Evolutionary conservation across 1,140 invertebrate genomes (phyloP), one percentile per base, ranked within the genome.

Genomic region (Dolichoris vasculosae): DNA sequence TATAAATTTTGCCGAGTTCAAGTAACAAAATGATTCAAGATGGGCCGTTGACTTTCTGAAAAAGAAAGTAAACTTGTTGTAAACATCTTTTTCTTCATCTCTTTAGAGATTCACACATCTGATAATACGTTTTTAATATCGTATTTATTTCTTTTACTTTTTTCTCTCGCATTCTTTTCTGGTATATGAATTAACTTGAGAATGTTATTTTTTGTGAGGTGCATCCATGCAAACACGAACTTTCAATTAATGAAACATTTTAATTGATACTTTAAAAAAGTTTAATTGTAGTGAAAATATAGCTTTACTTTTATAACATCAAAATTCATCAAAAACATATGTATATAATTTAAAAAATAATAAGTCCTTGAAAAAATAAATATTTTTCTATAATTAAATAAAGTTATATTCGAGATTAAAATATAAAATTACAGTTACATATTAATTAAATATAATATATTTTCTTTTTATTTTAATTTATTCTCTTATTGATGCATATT

Each of bases 41-140:
- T 35, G 30, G 30, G 43, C 30, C 59, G n/a, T 84, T 78, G 43
- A 78, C 55, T 67, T 77, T 67, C 43, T 51, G 55, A 67, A 78
- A 84, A 84, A 51, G 82, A 84, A 84, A 84, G 82, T 78, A 77
- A 77, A 67, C 7, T 46, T 59, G 35, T 82, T 32, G 55, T 40
- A 63, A 79, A 20, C 7, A 8, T n/a, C 23, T 40, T 43, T 38
- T 26, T 63, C 51, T 40, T n/a, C 38, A 23, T 80, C 38, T 35
- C 17, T 51, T 55, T 20, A 17, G 0, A 38, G 59, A 64, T 32
- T 38, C n/a, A 64, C 8, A 35, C 38, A 15, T 30, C 38, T 20
- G 30, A 76, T 76, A 48, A 76, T 76, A 43, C 23, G 59, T 11
- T n/a, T n/a, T 63, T 35, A 67, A 30, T 1, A 67, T 67, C 15